Conservation (phyloP, 92 coral and sea anemone genomes). For the Montipora capitata region DNA sequence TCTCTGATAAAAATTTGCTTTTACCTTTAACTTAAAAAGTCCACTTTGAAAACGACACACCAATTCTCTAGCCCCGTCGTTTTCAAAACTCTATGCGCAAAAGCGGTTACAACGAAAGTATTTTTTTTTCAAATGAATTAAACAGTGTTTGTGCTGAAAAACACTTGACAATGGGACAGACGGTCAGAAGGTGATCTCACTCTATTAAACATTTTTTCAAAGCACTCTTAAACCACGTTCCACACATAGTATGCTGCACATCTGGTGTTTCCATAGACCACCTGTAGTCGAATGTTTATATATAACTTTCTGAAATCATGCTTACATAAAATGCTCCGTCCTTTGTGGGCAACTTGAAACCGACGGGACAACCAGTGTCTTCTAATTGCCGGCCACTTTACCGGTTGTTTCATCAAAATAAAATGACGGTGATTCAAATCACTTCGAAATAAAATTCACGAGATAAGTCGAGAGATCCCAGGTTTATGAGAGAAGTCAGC, state of each 20-base stretch:
- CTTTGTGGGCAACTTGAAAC: background rate
- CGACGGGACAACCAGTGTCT: background rate
- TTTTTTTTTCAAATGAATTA: too few species aligned
- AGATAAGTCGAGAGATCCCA: too few species aligned
- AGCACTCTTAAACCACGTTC: background rate
- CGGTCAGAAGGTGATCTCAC: too few species aligned
- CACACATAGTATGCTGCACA: background rate
- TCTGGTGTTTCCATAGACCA: constrained; percentile 14
- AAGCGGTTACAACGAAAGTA: background rate
- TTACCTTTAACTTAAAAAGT: too few species aligned
- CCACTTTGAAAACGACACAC: too few species aligned
- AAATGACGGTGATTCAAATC: background rate
- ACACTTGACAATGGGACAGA: too few species aligned
- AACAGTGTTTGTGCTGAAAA: too few species aligned
- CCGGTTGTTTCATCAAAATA: background rate
- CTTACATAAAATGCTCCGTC: background rate
- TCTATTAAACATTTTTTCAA: too few species aligned
- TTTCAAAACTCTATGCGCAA: background rate
- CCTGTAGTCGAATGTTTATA: background rate
- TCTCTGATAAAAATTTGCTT: background rate
- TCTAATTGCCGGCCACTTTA: background rate
- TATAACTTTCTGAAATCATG: background rate
- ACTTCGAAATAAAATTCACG: background rate
- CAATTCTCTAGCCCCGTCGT: too few species aligned
- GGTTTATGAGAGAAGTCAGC: background rate